Evolutionary conservation across 2,797 vertebrate species (phyloP).

Genomic region (Scleropages formosus): DNA sequence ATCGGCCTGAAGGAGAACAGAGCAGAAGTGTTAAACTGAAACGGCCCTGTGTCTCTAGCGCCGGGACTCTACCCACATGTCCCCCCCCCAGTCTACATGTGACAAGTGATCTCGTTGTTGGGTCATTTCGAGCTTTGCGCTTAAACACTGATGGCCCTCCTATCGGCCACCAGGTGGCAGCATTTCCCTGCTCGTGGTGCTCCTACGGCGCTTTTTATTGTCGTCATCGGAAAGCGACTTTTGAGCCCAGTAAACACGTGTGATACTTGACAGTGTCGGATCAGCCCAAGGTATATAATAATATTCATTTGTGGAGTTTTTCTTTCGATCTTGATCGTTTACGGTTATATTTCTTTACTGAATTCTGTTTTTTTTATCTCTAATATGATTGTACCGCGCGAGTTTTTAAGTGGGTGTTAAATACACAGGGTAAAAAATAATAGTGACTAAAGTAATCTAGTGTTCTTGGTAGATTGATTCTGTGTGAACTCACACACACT

Average conservation of each 20-base stretch:
- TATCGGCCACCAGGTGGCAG: conserved; percentile 24
- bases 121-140: background rate
- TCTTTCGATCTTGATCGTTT: background rate
- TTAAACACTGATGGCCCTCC: background rate
- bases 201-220: conserved; percentile 3
- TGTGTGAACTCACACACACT: too few relatives aligned
- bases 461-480: too few relatives aligned
- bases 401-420: background rate
- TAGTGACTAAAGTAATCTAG: too few relatives aligned
- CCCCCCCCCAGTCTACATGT: too few relatives aligned
- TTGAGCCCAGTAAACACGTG: conserved; percentile 10
- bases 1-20: too few relatives aligned
- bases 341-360: background rate
- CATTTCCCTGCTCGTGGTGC: background rate
- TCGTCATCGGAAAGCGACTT: conserved; percentile 22
- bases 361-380: background rate
- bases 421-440: too few relatives aligned
- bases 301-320: background rate
- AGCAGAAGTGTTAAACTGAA: too few relatives aligned
- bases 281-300: conserved; percentile 10
- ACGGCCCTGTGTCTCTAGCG: too few relatives aligned
- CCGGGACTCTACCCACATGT: too few relatives aligned
- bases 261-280: conserved; percentile 4
- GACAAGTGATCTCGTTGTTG: too few relatives aligned
- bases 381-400: background rate